Conservation (phyloP, 2,113 vertebrate species). For the Saimiri boliviensis region DNA sequence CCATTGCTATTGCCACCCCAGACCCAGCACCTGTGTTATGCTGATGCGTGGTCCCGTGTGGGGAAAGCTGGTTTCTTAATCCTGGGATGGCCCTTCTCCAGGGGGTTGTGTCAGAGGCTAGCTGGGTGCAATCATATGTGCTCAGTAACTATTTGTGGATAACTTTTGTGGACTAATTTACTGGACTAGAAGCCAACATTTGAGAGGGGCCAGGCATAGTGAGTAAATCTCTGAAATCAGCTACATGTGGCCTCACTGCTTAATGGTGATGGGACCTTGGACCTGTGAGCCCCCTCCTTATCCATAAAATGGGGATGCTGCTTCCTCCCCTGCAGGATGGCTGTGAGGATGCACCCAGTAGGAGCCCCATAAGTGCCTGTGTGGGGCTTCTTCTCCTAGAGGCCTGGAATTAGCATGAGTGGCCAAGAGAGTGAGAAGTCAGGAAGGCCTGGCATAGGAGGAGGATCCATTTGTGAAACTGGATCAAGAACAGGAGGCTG, state of each 20-base stretch:
- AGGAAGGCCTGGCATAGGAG: not conserved
- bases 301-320: not conserved
- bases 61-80: not conserved
- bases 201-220: not conserved
- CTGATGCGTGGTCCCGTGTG: no score
- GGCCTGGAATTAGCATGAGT: not conserved
- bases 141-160: not conserved
- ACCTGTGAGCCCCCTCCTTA: not conserved
- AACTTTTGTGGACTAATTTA: not conserved
- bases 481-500: not conserved
- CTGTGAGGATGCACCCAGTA: not conserved
- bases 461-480: not conserved
- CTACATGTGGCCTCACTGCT: not conserved
- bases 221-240: not conserved
- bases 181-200: not conserved
- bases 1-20: no score
- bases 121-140: not conserved
- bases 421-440: not conserved
- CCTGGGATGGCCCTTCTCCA: not conserved
- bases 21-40: not conserved
- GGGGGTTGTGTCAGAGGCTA: not conserved
- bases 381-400: not conserved
- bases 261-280: not conserved
- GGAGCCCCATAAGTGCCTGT: no score
- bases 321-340: not conserved